phyloP scores from a whole-genome alignment of 1,140 invertebrate genomes.

The Diprion similis region DNA sequence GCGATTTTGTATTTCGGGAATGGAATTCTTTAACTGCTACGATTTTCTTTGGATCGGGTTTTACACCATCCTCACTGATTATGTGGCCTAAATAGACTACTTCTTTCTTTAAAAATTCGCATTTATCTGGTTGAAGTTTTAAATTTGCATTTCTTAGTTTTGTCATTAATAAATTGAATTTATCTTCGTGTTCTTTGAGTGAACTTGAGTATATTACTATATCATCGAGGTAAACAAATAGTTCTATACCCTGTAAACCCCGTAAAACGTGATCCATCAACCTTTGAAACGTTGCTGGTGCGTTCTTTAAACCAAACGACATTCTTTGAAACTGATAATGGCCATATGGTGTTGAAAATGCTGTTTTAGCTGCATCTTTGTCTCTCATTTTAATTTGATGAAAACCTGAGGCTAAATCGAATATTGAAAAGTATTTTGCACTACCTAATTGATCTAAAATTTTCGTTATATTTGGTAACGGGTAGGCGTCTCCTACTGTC shows the following conservation, averaged over 20 bases:
- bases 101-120: slow-evolving; percentile 56
- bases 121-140: slow-evolving; percentile 56
- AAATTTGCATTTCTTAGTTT: slow-evolving; percentile 44
- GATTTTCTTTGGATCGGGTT: too few relatives aligned
- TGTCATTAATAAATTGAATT: slow-evolving; percentile 44
- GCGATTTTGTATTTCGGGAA: too few relatives aligned
- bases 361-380: slow-evolving; percentile 49
- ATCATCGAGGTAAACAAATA: slow-evolving; percentile 55
- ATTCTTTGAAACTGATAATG: background rate
- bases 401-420: slow-evolving; percentile 47
- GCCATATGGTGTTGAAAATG: slow-evolving; percentile 37
- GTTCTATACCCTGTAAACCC: slow-evolving; percentile 15
- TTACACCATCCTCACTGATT: too few relatives aligned
- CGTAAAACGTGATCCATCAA: slow-evolving; percentile 41
- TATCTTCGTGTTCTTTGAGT: slow-evolving; percentile 50
- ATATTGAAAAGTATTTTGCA: slow-evolving; percentile 40
- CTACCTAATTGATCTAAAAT: slow-evolving; percentile 21
- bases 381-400: slow-evolving; percentile 51
- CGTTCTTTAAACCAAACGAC: slow-evolving; percentile 49
- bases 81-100: too few relatives aligned
- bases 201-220: slow-evolving; percentile 44
- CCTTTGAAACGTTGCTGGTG: slow-evolving; percentile 38
- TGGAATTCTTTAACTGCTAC: too few relatives aligned
- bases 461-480: slow-evolving; percentile 40
- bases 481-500: slow-evolving; percentile 58